Conservation (phyloP, 2,888 invertebrate genomes). For the Uloborus plumipes region DNA sequence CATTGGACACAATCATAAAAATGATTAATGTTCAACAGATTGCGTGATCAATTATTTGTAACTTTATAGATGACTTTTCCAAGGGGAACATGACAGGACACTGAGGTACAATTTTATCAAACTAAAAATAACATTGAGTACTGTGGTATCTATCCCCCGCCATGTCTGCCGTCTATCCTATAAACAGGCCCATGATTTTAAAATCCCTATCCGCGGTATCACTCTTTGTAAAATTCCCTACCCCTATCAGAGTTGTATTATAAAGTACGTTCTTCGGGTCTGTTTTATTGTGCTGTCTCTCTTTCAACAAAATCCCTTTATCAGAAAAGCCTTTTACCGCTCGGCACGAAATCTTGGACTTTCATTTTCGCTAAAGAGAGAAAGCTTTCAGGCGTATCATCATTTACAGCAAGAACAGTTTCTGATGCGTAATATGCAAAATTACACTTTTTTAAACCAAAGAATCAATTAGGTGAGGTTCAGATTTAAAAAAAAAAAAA, state of each 20-base stretch:
- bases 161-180: slow-evolving; percentile 30
- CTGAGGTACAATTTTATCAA: neutral
- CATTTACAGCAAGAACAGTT: no score
- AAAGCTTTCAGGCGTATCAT: no score
- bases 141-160: neutral
- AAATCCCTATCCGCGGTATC: slow-evolving; percentile 17
- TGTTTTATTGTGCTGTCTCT: neutral
- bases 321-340: slow-evolving; percentile 5
- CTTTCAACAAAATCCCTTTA: slow-evolving; percentile 7
- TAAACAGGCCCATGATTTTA: slow-evolving; percentile 25
- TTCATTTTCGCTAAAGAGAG: neutral
- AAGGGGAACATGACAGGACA: no score
- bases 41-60: no score
- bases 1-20: no score
- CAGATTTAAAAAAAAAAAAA: no score
- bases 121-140: slow-evolving; percentile 11
- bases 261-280: slow-evolving; percentile 11
- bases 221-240: slow-evolving; percentile 22
- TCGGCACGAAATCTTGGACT: neutral
- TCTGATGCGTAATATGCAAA: no score
- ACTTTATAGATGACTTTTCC: no score
- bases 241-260: slow-evolving; percentile 39
- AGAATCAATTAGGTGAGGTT: no score
- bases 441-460: no score
- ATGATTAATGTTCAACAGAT: no score